These are phyloP conservation scores for Diabrotica balteata DNA, from an alignment of 2,888 invertebrate genomes.

Conservation along the genomic window DNA sequence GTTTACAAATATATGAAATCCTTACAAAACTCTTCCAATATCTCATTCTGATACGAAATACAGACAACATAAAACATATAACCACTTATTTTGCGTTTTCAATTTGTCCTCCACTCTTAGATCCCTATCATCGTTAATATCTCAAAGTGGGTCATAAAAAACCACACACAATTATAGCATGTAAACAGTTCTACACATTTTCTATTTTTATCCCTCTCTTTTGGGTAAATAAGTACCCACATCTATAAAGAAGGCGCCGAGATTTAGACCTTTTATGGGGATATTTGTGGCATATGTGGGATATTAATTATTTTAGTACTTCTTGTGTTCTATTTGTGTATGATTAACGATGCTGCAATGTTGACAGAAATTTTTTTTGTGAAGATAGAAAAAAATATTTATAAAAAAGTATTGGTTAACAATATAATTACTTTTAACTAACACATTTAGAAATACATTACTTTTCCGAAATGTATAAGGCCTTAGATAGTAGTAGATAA, in stretches of 20 bases:
- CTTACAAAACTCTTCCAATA: not conserved
- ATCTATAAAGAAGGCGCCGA: slow-evolving; percentile 25
- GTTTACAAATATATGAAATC: slow-evolving; percentile 3
- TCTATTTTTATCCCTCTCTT: slow-evolving; percentile 19
- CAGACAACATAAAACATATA: slow-evolving; percentile 19
- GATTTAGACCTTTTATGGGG: slow-evolving; percentile 16
- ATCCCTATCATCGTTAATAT: slow-evolving; percentile 38
- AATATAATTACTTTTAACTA: too few species aligned
- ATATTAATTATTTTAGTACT: slow-evolving; percentile 14
- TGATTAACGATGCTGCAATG: not conserved
- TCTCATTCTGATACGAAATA: slow-evolving; percentile 21
- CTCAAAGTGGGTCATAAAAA: slow-evolving; percentile 38
- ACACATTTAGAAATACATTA: too few species aligned
- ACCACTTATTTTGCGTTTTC: slow-evolving; percentile 13
- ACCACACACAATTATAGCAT: slow-evolving; percentile 37
- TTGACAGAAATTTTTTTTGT: too few species aligned
- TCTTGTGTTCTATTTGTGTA: not conserved
- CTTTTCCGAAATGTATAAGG: too few species aligned
- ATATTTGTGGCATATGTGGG: slow-evolving; percentile 13
- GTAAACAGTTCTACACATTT: slow-evolving; percentile 28
- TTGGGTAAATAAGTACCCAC: slow-evolving; percentile 13
- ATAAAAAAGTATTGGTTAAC: too few species aligned
- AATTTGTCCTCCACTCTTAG: slow-evolving; percentile 24
- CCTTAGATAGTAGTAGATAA: too few species aligned
- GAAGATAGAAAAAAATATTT: too few species aligned